A percentile compares a stretch with the other conserved stretches of the same genome.
Conservation (phyloP, 2,888 invertebrate genomes). For the Dicyrtoma fusca region DNA sequence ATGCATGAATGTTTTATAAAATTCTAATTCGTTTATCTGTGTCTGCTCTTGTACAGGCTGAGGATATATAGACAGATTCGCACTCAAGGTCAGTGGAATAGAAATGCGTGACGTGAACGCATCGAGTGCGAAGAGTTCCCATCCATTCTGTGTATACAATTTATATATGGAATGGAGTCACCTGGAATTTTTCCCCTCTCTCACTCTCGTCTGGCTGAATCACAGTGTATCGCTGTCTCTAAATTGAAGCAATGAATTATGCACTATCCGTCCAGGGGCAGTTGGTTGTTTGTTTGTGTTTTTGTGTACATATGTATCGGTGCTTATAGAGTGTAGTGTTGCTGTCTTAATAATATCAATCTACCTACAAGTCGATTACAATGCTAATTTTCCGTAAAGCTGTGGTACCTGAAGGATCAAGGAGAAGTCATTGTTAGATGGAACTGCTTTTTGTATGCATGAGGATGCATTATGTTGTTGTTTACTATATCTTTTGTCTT, state of each 20-base stretch:
- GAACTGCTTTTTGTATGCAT: background rate
- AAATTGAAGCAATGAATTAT: too few relatives aligned
- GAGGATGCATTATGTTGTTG: background rate
- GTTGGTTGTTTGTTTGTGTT: too few relatives aligned
- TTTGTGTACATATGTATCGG: too few relatives aligned
- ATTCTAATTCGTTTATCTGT: background rate
- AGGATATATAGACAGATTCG: background rate
- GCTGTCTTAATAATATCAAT: too few relatives aligned
- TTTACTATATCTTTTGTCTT: background rate
- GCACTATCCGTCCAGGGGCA: too few relatives aligned
- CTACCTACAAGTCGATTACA: background rate
- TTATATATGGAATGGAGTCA: background rate
- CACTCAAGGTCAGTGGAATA: slow-evolving; percentile 21
- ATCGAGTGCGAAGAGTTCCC: slow-evolving; percentile 18
- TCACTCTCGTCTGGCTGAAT: slow-evolving; percentile 6
- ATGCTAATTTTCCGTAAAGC: slow-evolving; percentile 14
- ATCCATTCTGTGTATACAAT: background rate
- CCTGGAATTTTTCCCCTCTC: slow-evolving; percentile 2
- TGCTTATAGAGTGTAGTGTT: too few relatives aligned
- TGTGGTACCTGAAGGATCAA: background rate
- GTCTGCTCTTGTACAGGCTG: background rate
- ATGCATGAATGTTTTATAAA: too few relatives aligned
- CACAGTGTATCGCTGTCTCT: too few relatives aligned
- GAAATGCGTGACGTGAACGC: slow-evolving; percentile 26
- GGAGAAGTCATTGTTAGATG: slow-evolving; percentile 9